Base-by-base conservation (phyloP, 64 coral and sea anemone species). In the Stylophora pistillata region DNA sequence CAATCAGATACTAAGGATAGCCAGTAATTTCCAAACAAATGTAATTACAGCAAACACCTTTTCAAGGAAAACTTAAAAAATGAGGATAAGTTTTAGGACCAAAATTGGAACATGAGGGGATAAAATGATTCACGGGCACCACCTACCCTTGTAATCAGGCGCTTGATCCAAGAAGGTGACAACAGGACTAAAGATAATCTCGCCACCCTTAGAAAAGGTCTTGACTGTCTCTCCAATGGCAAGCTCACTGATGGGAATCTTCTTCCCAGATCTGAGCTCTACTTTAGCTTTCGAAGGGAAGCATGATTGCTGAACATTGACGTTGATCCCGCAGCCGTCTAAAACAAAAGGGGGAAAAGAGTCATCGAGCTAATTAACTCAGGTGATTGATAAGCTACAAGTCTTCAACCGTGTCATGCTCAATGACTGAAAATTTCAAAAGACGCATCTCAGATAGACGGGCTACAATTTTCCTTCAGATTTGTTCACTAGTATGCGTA, bases 81-180 rank as follows among this genome's bases (percentile, higher is more conserved):
- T 47, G 7, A 47, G 1, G 3, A 47, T 4, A 47, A 47, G 18
- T 23, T 77, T 55, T 37, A 18, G 33, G 53, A 31, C 9, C 11
- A 4, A 77, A 55, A 23, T 20, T 9, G 5, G 15, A 31, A 60
- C 5, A 15, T 55, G 30, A 31, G 4, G 17, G 0, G n/a, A 33
- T 6, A 55, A n/a, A 5, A 6, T 20, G 5, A 54, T 57, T 33
- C 11, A 53, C 1, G 18, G 2, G 28, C 0, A 17, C 9, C 25
- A 61, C 58, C 47, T 28, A 87, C 85, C 85, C 58, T 62, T 76
- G 60, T 93, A 74, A 15, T 73, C n/a, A 10, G 52, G 6, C 5
- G 15, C 30, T 66, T 88, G 83, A 56, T 93, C 85, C 74, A 93
- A 70, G 34, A 93, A 93, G 2, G 91, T 93, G 23, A 93, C 27